Evolutionary conservation across 2,113 vertebrate genomes (phyloP).

Genomic region (Sapajus apella): DNA sequence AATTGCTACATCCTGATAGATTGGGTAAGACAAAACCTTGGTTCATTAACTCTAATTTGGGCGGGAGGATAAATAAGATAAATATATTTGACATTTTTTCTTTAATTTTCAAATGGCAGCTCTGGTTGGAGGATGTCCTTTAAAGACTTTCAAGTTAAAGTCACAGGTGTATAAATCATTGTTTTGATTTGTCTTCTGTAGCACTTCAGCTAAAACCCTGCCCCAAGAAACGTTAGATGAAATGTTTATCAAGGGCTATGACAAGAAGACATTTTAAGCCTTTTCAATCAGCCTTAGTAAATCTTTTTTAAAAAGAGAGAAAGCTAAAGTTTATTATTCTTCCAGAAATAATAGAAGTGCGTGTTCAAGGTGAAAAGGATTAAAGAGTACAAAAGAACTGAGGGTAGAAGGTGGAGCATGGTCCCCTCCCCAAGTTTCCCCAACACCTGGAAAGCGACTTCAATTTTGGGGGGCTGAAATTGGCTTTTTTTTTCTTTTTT

Average conservation of each 20-base stretch:
- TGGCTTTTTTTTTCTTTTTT: neutral
- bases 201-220: neutral
- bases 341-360: neutral
- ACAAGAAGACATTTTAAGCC: conserved; percentile 49
- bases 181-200: conserved; percentile 23
- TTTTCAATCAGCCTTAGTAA: conserved; percentile 63
- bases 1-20: neutral
- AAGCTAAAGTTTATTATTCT: conserved; percentile 23
- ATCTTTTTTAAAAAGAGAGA: neutral
- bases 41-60: neutral
- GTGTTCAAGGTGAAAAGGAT: conserved; percentile 50
- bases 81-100: neutral
- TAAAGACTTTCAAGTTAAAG: conserved; percentile 8
- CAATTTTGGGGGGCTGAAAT: neutral
- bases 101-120: neutral
- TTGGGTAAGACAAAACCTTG: neutral
- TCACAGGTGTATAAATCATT: neutral
- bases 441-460: neutral
- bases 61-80: neutral
- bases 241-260: conserved; percentile 33
- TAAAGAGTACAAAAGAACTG: neutral
- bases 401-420: neutral
- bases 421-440: neutral
- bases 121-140: conserved; percentile 15
- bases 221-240: neutral